phyloP scores from a whole-genome alignment of 1,140 invertebrate species.

The Drosophila tropicalis region DNA sequence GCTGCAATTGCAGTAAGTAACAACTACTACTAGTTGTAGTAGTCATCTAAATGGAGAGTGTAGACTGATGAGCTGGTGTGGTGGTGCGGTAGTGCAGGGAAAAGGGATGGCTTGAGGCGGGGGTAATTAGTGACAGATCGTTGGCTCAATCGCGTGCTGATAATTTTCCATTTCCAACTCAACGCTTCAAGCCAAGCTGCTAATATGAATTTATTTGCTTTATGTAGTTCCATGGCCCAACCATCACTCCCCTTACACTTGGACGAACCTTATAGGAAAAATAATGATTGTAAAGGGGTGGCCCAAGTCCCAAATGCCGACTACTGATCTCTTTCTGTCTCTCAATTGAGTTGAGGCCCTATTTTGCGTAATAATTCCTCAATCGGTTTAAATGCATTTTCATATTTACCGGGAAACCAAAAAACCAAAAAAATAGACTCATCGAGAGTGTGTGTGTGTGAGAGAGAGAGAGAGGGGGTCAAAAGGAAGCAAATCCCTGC shows the following conservation, averaged over 20 bases:
- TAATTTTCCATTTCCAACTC: slow-evolving; percentile 65
- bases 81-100: neutral
- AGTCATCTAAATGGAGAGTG: neutral
- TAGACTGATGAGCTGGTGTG: neutral
- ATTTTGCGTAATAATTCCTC: slow-evolving; percentile 78
- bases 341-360: slow-evolving; percentile 47
- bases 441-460: neutral
- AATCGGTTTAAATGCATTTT: slow-evolving; percentile 64
- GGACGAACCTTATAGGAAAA: slow-evolving; percentile 1
- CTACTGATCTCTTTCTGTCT: neutral
- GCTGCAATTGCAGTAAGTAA: slow-evolving; percentile 38
- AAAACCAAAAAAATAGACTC: neutral
- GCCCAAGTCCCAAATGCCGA: neutral
- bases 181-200: slow-evolving; percentile 49
- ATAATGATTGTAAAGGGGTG: neutral
- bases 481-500: slow-evolving; percentile 21
- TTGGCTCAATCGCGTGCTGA: slow-evolving; percentile 74
- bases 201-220: slow-evolving; percentile 64
- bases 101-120: slow-evolving; percentile 16
- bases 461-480: neutral
- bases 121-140: slow-evolving; percentile 80
- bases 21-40: neutral
- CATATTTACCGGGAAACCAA: slow-evolving; percentile 17
- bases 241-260: neutral
- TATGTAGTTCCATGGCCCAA: slow-evolving; percentile 2